Evolutionary conservation across 2,888 invertebrate species (phyloP).

Genomic region (Xestia xanthographa): DNA sequence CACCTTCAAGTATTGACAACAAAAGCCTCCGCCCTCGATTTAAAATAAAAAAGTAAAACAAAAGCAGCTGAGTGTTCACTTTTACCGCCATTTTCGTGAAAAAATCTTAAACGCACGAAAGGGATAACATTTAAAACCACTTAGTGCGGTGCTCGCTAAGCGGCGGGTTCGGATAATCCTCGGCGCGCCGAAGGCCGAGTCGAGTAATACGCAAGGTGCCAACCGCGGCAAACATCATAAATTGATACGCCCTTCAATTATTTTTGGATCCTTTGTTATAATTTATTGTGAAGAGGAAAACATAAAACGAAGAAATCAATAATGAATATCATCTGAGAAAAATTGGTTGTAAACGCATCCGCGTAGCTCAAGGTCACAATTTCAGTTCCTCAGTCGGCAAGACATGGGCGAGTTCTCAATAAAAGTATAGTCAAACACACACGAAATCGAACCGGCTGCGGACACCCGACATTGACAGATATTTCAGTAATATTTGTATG

Average conservation of each 20-base stretch:
- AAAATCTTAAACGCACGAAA: conserved; percentile 53
- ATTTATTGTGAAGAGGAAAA: conserved; percentile 10
- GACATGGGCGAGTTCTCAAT: background rate
- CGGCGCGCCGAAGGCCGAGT: conserved; percentile 20
- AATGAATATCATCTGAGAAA: conserved; percentile 3
- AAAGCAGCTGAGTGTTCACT: conserved; percentile 33
- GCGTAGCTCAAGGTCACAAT: background rate
- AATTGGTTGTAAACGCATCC: background rate
- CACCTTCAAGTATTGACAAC: background rate
- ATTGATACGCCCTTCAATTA: conserved; percentile 47
- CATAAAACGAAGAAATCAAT: conserved; percentile 18
- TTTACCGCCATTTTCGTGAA: conserved; percentile 38
- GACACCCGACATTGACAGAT: background rate
- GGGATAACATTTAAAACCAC: conserved; percentile 64
- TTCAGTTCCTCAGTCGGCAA: background rate
- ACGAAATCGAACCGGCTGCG: background rate
- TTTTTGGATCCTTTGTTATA: conserved; percentile 10
- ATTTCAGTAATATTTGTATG: background rate
- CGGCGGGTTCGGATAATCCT: conserved; percentile 48
- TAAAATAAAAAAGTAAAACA: conserved; percentile 32
- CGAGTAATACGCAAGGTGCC: conserved; percentile 27
- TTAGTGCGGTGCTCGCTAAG: conserved; percentile 41
- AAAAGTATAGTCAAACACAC: background rate
- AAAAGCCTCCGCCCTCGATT: background rate
- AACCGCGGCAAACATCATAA: conserved; percentile 41